Evolutionary conservation across 2,888 invertebrate species (phyloP), one percentile per base, ranked within the genome.

Genomic region (Ypsolopha scabrella): DNA sequence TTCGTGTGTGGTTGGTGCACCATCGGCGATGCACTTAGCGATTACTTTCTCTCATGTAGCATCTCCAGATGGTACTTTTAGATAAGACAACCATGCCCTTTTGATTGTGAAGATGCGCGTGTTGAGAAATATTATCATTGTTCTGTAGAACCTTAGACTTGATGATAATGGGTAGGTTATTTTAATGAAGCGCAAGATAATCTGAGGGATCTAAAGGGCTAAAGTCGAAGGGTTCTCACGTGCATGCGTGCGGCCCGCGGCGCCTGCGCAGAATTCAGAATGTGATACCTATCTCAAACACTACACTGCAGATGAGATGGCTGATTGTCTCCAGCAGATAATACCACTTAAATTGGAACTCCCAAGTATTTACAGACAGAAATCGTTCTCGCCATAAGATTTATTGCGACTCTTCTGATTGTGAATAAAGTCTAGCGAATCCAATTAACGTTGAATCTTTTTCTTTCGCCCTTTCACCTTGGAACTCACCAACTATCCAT

Each of bases 381-480:
- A 80, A 75, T 70, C 71, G 70, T 68, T 69, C 67, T 73, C 67
- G 72, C 73, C 72, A 75, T 79, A 77, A 78, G 79, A 75, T 80
- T 79, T 80, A 80, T 76, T 70, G 72, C 73, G 61, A 67, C 70
- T 68, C 70, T 68, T 75, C 75, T 75, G 75, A 75, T 75, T 75
- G 63, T 66, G 68, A 70, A 72, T 70, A 72, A 72, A 70, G 68
- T 72, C 68, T 70, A 72, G 65, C 61, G 66, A 72, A 75, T 77
- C 74, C 72, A 75, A 78, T 78, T 77, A 77, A 72, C 70, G 24
- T 62, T 61, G 68, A 65, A 70, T 69, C 68, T 72, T 67, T 63
- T 63, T 64, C 69, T 67, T 33, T 37, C 7, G 11, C 37, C 47
- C 37, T 37, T 46, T 37, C 47, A 47, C 36, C 37, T 37, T 37